phyloP scores from a whole-genome alignment of 1,140 invertebrate genomes.

The Tyrophagus putrescentiae region DNA sequence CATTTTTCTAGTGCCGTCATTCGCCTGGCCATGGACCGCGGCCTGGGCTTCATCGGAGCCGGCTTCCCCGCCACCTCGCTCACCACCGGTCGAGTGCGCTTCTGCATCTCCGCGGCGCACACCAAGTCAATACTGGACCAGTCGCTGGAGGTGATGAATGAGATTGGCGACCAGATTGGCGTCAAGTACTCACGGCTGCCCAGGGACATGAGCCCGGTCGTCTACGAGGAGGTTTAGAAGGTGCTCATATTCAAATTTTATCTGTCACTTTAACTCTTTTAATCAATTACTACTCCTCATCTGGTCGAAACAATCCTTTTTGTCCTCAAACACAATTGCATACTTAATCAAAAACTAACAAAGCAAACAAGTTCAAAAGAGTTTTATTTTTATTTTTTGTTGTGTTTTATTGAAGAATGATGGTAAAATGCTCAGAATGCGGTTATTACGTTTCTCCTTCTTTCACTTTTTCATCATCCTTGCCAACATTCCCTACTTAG shows the following conservation, averaged over 20 bases:
- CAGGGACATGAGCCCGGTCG: background rate
- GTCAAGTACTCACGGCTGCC: conserved; percentile 21
- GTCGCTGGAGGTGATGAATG: conserved; percentile 37
- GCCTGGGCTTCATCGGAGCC: conserved; percentile 46
- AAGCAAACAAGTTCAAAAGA: no score
- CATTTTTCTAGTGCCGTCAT: conserved; percentile 4
- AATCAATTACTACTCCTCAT: no score
- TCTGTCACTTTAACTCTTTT: background rate
- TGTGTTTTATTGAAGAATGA: no score
- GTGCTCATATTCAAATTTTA: background rate
- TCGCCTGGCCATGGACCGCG: background rate
- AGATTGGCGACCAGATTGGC: conserved; percentile 21
- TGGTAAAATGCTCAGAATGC: no score
- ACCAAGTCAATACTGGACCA: conserved; percentile 88
- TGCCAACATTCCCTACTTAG: no score
- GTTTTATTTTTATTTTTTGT: no score
- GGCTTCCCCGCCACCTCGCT: conserved; percentile 93
- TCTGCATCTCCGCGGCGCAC: conserved; percentile 90
- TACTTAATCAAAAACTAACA: no score
- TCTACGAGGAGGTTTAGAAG: background rate
- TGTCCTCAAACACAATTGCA: no score
- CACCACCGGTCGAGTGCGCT: conserved; percentile 77
- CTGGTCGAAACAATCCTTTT: no score
- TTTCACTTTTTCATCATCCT: no score
- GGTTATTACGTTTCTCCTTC: no score